These are phyloP conservation scores for Isaurus tuberculatus DNA, from an alignment of 92 coral and sea anemone genomes.

Conservation along the genomic window DNA sequence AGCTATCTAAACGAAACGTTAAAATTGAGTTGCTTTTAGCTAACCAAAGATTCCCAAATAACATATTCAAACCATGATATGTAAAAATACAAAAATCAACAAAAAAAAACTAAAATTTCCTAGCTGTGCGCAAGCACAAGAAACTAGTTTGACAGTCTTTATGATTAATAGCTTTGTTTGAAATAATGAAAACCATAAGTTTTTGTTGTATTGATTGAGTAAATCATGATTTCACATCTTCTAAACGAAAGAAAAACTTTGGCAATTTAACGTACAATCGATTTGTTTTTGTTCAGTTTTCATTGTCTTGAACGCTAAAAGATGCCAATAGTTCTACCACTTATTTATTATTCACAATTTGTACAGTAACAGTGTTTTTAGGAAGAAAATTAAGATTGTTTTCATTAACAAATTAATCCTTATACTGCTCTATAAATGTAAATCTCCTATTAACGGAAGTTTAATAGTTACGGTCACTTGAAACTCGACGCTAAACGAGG, in stretches of 20 bases:
- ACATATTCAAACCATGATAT: background rate
- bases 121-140: background rate
- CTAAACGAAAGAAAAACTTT: too few relatives aligned
- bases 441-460: slow-evolving; percentile 11
- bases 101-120: background rate
- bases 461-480: background rate
- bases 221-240: too few relatives aligned
- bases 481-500: background rate
- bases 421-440: background rate
- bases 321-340: too few relatives aligned
- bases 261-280: too few relatives aligned
- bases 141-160: background rate
- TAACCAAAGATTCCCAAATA: background rate
- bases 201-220: too few relatives aligned
- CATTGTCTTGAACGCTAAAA: background rate
- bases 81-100: slow-evolving; percentile 5
- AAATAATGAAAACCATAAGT: too few relatives aligned
- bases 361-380: background rate
- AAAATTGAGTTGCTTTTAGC: too few relatives aligned
- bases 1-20: too few relatives aligned
- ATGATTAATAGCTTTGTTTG: too few relatives aligned
- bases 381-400: background rate
- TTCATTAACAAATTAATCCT: background rate
- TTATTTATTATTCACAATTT: too few relatives aligned
- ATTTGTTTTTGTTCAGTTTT: background rate